Conservation (phyloP, 2,888 invertebrate genomes). For the Conchocele bisecta region DNA sequence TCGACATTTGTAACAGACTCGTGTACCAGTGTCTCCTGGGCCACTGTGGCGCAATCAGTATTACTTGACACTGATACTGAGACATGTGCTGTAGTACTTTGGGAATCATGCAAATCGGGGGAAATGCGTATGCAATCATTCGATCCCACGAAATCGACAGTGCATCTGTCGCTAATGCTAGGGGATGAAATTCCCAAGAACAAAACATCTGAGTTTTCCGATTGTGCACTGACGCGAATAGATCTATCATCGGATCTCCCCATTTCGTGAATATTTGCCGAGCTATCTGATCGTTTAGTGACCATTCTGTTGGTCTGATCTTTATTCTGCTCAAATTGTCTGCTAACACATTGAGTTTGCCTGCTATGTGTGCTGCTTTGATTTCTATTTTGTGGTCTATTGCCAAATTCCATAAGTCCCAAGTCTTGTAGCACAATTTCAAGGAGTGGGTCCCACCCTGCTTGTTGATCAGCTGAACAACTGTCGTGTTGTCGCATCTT, state of each 20-base stretch:
- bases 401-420: slow-evolving; percentile 4
- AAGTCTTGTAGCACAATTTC: slow-evolving; percentile 1
- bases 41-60: slow-evolving; percentile 6
- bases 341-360: background rate
- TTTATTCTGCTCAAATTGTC: background rate
- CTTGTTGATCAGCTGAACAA: slow-evolving; percentile 7
- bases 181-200: background rate
- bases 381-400: background rate
- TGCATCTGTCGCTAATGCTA: too few species aligned
- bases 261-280: background rate
- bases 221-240: background rate
- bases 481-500: slow-evolving; percentile 11
- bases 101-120: slow-evolving; percentile 4
- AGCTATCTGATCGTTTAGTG: background rate
- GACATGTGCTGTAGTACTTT: slow-evolving; percentile 6
- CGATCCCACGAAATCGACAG: too few species aligned
- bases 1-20: background rate
- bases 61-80: slow-evolving; percentile 1
- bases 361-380: background rate
- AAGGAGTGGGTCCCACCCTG: slow-evolving; percentile 10
- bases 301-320: background rate
- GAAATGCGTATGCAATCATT: background rate
- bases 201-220: background rate
- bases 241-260: background rate
- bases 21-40: slow-evolving; percentile 15